Evolutionary conservation across 2,888 invertebrate species (phyloP).

Genomic region (Stratiomys singularior): DNA sequence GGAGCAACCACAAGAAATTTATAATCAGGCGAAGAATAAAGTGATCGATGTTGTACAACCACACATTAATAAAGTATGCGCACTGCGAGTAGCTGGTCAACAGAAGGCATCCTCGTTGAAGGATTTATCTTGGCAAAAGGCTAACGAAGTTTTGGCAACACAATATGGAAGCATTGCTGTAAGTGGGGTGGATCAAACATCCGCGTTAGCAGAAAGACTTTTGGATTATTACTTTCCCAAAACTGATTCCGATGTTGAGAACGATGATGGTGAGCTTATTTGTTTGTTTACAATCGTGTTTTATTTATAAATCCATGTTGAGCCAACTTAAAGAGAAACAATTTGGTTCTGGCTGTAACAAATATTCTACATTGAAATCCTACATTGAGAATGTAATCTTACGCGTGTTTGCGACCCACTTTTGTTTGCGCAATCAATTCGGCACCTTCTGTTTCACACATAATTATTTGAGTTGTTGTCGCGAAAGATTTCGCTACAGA

Average conservation of each 20-base stretch:
- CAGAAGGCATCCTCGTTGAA: constrained; percentile 73
- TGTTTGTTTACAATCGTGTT: no score
- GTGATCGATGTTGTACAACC: constrained; percentile 70
- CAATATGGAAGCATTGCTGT: constrained; percentile 76
- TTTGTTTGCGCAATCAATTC: no score
- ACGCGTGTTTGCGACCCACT: no score
- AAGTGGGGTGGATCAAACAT: constrained; percentile 74
- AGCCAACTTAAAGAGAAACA: no score
- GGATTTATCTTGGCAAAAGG: constrained; percentile 77
- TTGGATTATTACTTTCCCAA: constrained; percentile 80
- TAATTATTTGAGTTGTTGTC: no score
- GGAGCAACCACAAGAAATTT: constrained; percentile 72
- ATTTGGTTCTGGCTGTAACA: no score
- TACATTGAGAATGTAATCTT: no score
- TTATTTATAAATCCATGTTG: no score
- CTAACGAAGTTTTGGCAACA: constrained; percentile 76
- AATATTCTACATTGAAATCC: no score
- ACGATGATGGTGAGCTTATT: constrained; percentile 67
- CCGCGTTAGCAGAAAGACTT: constrained; percentile 75
- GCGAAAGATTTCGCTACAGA: no score
- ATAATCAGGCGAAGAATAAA: constrained; percentile 70
- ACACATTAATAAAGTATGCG: constrained; percentile 67
- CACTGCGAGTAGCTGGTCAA: constrained; percentile 63
- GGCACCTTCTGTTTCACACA: no score
- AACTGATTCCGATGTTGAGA: constrained; percentile 68